A percentile compares a stretch with the other conserved stretches of the same genome.
These are phyloP conservation scores for Heliconius ismenius DNA, from an alignment of 2,888 invertebrate genomes.

Conservation along the genomic window DNA sequence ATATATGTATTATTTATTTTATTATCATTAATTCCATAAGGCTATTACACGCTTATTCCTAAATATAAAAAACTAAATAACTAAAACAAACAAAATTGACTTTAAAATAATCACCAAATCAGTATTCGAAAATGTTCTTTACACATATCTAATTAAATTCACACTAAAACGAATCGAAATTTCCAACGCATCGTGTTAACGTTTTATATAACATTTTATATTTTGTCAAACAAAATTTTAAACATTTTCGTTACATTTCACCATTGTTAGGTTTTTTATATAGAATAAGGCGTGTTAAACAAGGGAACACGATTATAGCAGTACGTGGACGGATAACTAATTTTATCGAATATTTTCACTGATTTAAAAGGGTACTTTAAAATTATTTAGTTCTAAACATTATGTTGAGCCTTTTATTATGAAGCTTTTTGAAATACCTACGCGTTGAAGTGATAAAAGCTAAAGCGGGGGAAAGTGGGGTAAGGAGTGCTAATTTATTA, in stretches of 20 bases:
- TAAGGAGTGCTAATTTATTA: not conserved
- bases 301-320: slow-evolving; percentile 20
- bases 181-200: not conserved
- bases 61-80: too few species aligned
- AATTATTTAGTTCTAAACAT: slow-evolving; percentile 2
- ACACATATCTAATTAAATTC: slow-evolving; percentile 5
- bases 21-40: too few species aligned
- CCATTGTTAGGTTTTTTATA: slow-evolving; percentile 22
- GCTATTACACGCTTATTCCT: too few species aligned
- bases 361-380: slow-evolving; percentile 13
- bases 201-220: slow-evolving; percentile 13
- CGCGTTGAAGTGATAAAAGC: not conserved
- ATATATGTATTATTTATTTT: too few species aligned
- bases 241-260: slow-evolving; percentile 18
- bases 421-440: not conserved
- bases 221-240: slow-evolving; percentile 9
- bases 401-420: not conserved
- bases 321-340: slow-evolving; percentile 21
- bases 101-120: slow-evolving; percentile 1
- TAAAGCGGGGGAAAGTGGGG: not conserved
- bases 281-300: slow-evolving; percentile 21
- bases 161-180: slow-evolving; percentile 7
- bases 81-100: not conserved
- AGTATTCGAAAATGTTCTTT: not conserved
- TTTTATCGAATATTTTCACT: slow-evolving; percentile 7